phyloP scores from a whole-genome alignment of 2,797 vertebrate genomes.

The Hippocampus kuda region DNA sequence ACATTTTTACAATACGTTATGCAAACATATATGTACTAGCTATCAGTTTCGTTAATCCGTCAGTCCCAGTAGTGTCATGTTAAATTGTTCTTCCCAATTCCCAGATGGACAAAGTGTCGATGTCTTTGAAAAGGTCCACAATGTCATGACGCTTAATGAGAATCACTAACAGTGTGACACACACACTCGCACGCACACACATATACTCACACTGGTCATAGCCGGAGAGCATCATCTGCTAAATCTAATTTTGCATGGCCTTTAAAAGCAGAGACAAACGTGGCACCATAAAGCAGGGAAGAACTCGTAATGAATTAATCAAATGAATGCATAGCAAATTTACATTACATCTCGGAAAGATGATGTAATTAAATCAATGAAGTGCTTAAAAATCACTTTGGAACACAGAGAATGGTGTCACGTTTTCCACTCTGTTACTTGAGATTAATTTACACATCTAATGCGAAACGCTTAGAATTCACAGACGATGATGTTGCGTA shows the following conservation, averaged over 20 bases:
- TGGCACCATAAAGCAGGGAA: background rate
- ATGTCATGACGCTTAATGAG: slow-evolving; percentile 37
- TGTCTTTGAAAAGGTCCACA: slow-evolving; percentile 32
- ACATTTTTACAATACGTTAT: background rate
- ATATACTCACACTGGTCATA: background rate
- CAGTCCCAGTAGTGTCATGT: slow-evolving; percentile 27
- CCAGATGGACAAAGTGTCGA: slow-evolving; percentile 28
- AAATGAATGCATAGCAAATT: background rate
- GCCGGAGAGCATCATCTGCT: background rate
- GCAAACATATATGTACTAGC: background rate
- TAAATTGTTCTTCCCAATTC: slow-evolving; percentile 27
- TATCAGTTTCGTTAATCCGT: slow-evolving; percentile 39
- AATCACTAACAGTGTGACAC: background rate
- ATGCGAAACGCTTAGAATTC: background rate
- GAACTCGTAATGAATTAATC: background rate
- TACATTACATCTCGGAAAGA: background rate
- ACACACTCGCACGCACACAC: background rate
- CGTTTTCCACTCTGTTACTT: background rate
- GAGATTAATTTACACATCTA: background rate
- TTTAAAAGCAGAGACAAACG: background rate
- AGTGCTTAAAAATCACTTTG: background rate
- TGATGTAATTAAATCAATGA: background rate
- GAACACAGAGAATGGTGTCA: background rate
- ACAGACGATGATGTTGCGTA: background rate
- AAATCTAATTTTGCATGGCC: background rate